phyloP scores from a whole-genome alignment of 2,113 vertebrate species.

The Henicopernis longicauda region DNA sequence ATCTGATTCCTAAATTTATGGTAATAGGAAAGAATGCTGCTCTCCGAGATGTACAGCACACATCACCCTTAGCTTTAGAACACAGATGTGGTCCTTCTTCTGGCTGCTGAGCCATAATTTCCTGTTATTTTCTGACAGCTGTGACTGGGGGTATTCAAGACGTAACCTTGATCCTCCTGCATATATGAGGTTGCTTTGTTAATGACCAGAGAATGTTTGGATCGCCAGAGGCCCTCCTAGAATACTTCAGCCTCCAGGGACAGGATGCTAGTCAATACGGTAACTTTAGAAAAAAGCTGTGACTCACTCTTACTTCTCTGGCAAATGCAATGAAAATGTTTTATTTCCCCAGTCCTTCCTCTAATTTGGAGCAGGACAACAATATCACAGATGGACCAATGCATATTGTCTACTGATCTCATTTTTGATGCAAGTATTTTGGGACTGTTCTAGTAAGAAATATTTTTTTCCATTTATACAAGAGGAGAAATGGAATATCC shows the following conservation, averaged over 20 bases:
- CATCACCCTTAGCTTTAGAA: neutral
- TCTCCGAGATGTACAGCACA: neutral
- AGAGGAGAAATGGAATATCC: neutral
- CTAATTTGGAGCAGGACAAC: neutral
- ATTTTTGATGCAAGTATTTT: neutral
- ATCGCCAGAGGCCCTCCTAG: neutral
- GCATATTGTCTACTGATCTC: neutral
- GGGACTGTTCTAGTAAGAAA: neutral
- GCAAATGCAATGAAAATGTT: neutral
- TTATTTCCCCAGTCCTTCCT: neutral
- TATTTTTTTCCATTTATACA: neutral
- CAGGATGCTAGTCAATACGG: neutral
- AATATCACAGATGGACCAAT: neutral
- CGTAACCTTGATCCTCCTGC: accelerated
- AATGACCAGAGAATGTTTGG: neutral
- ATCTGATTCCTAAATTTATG: neutral
- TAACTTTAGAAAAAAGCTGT: neutral
- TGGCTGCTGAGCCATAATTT: neutral
- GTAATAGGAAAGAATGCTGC: neutral
- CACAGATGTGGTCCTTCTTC: neutral
- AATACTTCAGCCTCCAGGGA: neutral
- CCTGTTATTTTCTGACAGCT: neutral
- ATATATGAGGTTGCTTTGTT: neutral
- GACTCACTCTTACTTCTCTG: neutral
- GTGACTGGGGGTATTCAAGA: neutral